Conservation (phyloP, 2,113 vertebrate species). For the Uria aalge region DNA sequence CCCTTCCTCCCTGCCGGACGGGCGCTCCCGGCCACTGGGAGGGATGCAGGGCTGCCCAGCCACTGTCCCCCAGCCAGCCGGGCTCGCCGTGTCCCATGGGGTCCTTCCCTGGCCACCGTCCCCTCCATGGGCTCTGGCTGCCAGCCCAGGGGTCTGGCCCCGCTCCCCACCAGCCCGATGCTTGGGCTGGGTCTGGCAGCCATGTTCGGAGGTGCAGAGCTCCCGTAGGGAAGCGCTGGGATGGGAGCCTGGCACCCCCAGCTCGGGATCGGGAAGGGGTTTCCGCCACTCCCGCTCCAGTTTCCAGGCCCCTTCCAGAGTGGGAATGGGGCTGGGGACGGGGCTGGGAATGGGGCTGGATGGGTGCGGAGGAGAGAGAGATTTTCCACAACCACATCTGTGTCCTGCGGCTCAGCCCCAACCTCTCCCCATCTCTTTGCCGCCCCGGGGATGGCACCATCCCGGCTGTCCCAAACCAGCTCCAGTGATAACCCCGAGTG, state of each 20-base stretch:
- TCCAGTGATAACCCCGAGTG: accelerated
- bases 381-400: background rate
- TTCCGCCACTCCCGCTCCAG: background rate
- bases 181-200: background rate
- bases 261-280: background rate
- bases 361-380: background rate
- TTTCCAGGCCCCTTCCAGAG: background rate
- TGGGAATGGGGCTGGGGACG: background rate
- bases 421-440: background rate
- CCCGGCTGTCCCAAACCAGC: accelerated
- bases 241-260: background rate
- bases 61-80: accelerated
- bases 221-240: background rate
- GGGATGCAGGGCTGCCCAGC: background rate
- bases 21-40: background rate
- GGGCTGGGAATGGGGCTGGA: background rate
- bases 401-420: background rate
- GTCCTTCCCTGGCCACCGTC: accelerated
- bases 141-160: background rate
- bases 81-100: accelerated
- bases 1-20: background rate
- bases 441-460: accelerated
- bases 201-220: background rate
- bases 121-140: accelerated
- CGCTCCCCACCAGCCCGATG: background rate